Evolutionary conservation across 1,140 invertebrate genomes (phyloP).

Genomic region (Trichonephila clavata): DNA sequence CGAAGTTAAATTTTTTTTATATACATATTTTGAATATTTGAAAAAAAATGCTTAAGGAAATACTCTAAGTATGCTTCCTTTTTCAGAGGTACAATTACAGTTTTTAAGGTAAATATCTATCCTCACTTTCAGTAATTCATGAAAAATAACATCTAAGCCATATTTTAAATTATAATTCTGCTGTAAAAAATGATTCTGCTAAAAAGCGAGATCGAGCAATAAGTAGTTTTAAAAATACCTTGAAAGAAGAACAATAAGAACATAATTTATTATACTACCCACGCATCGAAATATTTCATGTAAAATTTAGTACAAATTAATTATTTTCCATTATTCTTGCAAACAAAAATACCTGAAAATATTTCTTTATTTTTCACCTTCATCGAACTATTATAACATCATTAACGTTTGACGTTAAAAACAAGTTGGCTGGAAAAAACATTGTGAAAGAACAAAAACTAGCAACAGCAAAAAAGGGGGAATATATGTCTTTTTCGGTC

Average conservation of each 20-base stretch:
- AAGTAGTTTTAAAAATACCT: not conserved
- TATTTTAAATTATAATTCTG: no score
- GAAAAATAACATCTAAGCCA: no score
- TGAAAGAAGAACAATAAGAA: not conserved
- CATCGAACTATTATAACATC: constrained; percentile 56
- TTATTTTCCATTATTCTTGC: not conserved
- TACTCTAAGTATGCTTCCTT: no score
- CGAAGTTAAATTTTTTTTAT: no score
- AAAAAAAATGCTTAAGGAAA: no score
- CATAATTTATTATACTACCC: not conserved
- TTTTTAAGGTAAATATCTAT: no score
- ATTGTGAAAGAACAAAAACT: not conserved
- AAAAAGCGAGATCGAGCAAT: not conserved
- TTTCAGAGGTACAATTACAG: no score
- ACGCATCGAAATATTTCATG: not conserved
- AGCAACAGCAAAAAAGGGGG: not conserved
- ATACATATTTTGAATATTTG: no score
- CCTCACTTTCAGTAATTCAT: no score
- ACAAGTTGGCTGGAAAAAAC: constrained; percentile 1
- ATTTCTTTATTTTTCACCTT: not conserved
- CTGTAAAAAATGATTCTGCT: no score
- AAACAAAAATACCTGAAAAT: not conserved
- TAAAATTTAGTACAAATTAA: not conserved
- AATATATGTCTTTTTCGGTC: constrained; percentile 5
- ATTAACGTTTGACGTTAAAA: constrained; percentile 37